Percentiles rank a stretch among this genome's conserved stretches.
Evolutionary conservation across 2,888 invertebrate genomes (phyloP).

Genomic region (Pegoplata infirma): DNA sequence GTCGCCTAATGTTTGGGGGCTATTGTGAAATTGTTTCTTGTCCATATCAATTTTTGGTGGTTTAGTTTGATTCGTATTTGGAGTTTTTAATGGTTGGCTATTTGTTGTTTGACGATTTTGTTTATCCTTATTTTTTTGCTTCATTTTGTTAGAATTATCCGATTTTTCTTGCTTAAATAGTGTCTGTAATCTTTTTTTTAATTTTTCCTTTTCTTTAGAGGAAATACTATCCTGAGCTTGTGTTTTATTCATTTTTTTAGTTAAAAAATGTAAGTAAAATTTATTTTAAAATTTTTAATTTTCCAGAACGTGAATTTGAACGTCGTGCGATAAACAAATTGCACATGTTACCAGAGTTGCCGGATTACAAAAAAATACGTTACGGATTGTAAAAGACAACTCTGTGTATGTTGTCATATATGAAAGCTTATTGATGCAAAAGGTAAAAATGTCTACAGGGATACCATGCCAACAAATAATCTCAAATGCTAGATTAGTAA

Average conservation of each 20-base stretch:
- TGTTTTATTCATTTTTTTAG: slow-evolving; percentile 17
- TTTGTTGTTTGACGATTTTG: not conserved
- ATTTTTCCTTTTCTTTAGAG: slow-evolving; percentile 44
- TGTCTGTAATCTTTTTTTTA: slow-evolving; percentile 48
- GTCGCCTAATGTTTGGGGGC: too few relatives aligned
- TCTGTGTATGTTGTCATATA: too few relatives aligned
- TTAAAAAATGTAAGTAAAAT: not conserved
- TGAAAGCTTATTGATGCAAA: too few relatives aligned
- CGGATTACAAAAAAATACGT: too few relatives aligned
- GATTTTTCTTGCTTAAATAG: slow-evolving; percentile 40
- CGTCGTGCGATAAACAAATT: slow-evolving; percentile 57
- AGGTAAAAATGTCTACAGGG: too few relatives aligned
- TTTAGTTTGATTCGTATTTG: not conserved
- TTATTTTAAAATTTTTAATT: not conserved
- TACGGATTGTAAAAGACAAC: too few relatives aligned
- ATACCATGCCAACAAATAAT: too few relatives aligned
- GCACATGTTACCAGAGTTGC: slow-evolving; percentile 24
- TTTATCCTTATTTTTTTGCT: not conserved
- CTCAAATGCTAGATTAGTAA: too few relatives aligned
- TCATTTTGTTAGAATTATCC: not conserved
- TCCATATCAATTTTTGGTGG: too few relatives aligned
- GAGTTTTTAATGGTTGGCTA: not conserved
- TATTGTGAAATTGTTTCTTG: too few relatives aligned
- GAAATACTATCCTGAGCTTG: slow-evolving; percentile 1
- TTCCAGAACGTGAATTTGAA: slow-evolving; percentile 6